These are phyloP conservation scores for Planococcus citri DNA, from an alignment of 1,140 invertebrate genomes.

Conservation along the genomic window DNA sequence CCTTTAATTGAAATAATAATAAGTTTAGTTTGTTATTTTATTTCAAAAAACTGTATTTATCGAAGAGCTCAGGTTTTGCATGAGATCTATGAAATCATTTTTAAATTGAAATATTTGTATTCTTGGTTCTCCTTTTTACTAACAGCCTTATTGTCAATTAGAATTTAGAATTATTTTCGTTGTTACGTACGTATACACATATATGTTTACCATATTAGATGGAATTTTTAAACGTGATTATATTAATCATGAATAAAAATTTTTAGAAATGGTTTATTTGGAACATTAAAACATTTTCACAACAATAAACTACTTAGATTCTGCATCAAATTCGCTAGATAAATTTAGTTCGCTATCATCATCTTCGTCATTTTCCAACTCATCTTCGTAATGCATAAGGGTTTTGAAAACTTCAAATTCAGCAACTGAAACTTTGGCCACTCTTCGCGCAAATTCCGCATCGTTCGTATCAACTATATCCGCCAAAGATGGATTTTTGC, in stretches of 20 bases:
- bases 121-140: neutral
- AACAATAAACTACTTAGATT: neutral
- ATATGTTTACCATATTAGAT: neutral
- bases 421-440: neutral
- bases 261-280: no score
- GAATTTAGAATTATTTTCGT: neutral
- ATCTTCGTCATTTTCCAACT: neutral
- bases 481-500: neutral
- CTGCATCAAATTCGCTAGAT: neutral
- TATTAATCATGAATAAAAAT: neutral
- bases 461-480: neutral
- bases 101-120: neutral
- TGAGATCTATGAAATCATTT: neutral
- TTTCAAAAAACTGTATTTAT: neutral
- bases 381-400: conserved; percentile 9
- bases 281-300: no score
- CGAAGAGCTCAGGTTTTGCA: neutral
- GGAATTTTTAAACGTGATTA: conserved; percentile 8
- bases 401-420: conserved; percentile 1
- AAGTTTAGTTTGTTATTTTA: neutral
- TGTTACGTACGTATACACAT: no score
- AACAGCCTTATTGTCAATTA: neutral
- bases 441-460: neutral
- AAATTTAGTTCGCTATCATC: neutral
- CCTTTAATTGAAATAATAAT: neutral